Conservation (phyloP, 2,113 vertebrate species). For the Halcyon malimbica region DNA sequence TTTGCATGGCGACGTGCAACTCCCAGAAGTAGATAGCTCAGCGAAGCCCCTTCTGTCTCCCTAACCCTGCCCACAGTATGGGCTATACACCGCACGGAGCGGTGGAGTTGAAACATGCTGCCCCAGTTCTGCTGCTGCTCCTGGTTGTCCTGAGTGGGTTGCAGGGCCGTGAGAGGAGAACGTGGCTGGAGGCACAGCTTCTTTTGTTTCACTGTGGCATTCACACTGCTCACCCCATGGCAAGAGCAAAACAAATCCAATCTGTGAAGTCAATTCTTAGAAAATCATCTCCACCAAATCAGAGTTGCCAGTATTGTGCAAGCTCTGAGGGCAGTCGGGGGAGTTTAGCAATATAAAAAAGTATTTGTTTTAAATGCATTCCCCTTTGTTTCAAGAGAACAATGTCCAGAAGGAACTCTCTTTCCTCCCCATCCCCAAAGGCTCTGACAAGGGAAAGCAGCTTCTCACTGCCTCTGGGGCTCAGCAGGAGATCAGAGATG, state of each 20-base stretch:
- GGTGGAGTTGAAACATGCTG: background rate
- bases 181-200: background rate
- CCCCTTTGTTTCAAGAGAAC: background rate
- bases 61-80: background rate
- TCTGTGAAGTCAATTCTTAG: background rate
- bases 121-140: background rate
- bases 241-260: conserved; percentile 39
- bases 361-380: background rate
- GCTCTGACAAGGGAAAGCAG: background rate
- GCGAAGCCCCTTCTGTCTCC: background rate
- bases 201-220: background rate
- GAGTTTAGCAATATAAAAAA: background rate
- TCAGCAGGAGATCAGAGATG: background rate
- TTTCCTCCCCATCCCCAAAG: background rate
- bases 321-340: background rate
- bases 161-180: background rate
- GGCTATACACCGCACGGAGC: background rate
- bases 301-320: background rate
- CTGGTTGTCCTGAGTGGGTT: background rate
- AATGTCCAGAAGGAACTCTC: background rate
- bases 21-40: background rate
- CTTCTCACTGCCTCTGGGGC: background rate
- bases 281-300: background rate
- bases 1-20: background rate
- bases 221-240: background rate